A percentile compares a stretch with the other conserved stretches of the same genome.
These are phyloP conservation scores for Stictocephala bisonia DNA, from an alignment of 2,888 invertebrate species.

Conservation along the genomic window DNA sequence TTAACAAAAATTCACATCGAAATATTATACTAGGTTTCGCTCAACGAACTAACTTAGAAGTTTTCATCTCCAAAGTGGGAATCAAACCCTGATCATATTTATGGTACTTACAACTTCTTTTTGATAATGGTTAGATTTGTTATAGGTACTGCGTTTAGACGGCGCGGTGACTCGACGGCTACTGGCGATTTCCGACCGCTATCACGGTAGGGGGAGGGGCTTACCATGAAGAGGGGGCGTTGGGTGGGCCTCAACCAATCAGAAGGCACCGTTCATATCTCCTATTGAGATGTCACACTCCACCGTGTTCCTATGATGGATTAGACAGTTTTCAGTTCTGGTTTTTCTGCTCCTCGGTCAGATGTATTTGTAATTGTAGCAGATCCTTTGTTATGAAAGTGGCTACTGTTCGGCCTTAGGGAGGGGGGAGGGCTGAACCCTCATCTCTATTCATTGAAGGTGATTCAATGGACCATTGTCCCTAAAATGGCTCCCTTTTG, in stretches of 20 bases:
- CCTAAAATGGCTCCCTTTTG: slow-evolving; percentile 36
- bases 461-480: slow-evolving; percentile 27
- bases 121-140: too few relatives aligned
- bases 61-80: too few relatives aligned
- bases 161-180: slow-evolving; percentile 28
- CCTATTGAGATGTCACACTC: slow-evolving; percentile 56
- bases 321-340: slow-evolving; percentile 49
- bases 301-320: slow-evolving; percentile 53
- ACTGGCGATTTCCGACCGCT: slow-evolving; percentile 29
- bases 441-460: slow-evolving; percentile 43
- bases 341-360: slow-evolving; percentile 42
- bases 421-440: too few relatives aligned
- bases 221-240: slow-evolving; percentile 24
- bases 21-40: too few relatives aligned
- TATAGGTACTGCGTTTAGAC: too few relatives aligned
- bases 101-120: too few relatives aligned
- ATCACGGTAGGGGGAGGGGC: slow-evolving; percentile 31
- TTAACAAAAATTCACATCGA: neutral
- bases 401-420: slow-evolving; percentile 25
- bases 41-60: too few relatives aligned
- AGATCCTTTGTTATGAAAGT: slow-evolving; percentile 39
- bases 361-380: slow-evolving; percentile 46
- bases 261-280: slow-evolving; percentile 49
- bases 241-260: slow-evolving; percentile 45
- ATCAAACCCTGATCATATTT: too few relatives aligned